These are phyloP conservation scores for Drosophila athabasca DNA, from an alignment of 1,140 invertebrate species.

Conservation along the genomic window DNA sequence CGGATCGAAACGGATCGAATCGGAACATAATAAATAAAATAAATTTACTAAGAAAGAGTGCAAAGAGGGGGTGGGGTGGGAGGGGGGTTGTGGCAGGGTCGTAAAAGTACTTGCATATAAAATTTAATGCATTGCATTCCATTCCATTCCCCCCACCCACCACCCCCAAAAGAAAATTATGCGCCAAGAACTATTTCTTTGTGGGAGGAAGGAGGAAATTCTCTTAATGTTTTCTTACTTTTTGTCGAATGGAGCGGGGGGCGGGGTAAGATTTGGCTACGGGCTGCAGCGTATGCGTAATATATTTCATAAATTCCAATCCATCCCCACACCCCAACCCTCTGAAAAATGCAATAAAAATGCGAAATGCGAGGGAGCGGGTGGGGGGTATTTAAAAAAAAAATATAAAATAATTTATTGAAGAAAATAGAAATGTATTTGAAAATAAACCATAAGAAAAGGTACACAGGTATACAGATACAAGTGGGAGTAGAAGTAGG, in stretches of 20 bases:
- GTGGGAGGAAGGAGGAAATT: constrained; percentile 41
- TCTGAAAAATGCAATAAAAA: constrained; percentile 78
- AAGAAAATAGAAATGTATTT: constrained; percentile 26
- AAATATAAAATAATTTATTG: constrained; percentile 62
- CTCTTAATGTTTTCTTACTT: constrained; percentile 11
- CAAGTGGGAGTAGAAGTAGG: no score
- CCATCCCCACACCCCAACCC: no score
- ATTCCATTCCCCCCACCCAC: no score
- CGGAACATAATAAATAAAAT: constrained; percentile 76
- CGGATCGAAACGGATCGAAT: constrained; percentile 13
- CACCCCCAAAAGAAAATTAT: constrained; percentile 57
- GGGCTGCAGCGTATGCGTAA: constrained; percentile 60
- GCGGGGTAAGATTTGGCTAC: no score
- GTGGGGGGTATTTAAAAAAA: no score
- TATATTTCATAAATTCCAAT: constrained; percentile 63
- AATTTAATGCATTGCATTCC: constrained; percentile 67
- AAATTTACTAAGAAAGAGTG: constrained; percentile 61
- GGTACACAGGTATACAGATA: not conserved
- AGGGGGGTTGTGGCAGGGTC: constrained; percentile 30
- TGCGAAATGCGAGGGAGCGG: constrained; percentile 9
- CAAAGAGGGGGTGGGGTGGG: constrained; percentile 18
- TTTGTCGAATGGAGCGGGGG: no score
- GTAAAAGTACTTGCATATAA: constrained; percentile 70
- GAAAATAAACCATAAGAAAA: no score
- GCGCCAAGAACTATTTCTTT: constrained; percentile 66